phyloP scores from a whole-genome alignment of 2,797 vertebrate species.

The Nothura maculosa region DNA sequence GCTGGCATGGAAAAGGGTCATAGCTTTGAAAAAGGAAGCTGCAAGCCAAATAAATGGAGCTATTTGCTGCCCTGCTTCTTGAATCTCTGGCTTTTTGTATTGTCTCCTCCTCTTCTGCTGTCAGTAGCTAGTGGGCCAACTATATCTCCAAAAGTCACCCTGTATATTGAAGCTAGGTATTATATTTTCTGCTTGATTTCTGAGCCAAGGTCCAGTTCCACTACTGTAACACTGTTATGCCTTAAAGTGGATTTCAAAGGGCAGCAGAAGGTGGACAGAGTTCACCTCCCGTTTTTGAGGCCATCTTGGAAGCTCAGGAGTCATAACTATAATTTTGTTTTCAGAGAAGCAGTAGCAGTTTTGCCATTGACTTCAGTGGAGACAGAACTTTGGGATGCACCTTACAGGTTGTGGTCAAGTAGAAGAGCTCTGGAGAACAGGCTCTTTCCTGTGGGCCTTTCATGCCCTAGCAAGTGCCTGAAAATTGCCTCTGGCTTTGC shows the following conservation, averaged over 20 bases:
- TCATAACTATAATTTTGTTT: not conserved
- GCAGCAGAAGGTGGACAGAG: not conserved
- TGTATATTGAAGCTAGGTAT: slow-evolving; percentile 13
- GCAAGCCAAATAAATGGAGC: slow-evolving; percentile 56
- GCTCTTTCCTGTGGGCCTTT: not conserved
- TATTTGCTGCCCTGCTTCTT: slow-evolving; percentile 49
- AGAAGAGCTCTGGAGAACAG: not conserved
- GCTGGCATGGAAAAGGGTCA: not conserved
- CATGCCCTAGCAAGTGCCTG: not conserved
- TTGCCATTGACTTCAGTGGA: not conserved
- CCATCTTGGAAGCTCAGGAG: not conserved
- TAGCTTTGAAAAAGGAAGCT: slow-evolving; percentile 51
- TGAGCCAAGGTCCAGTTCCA: slow-evolving; percentile 2
- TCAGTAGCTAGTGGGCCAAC: slow-evolving; percentile 23
- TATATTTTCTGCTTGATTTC: slow-evolving; percentile 52
- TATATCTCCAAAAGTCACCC: not conserved
- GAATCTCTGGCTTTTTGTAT: slow-evolving; percentile 39
- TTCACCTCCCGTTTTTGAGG: slow-evolving; percentile 9
- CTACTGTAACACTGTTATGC: not conserved
- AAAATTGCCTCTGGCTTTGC: slow-evolving; percentile 23
- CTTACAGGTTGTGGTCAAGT: not conserved
- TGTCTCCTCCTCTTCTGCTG: slow-evolving; percentile 31
- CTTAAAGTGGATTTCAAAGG: slow-evolving; percentile 20
- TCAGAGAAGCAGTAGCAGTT: not conserved
- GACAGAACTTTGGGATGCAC: not conserved